Evolutionary conservation across 2,888 invertebrate species (phyloP), one percentile per base, ranked within the genome.

Genomic region (Ptychoptera albimana): DNA sequence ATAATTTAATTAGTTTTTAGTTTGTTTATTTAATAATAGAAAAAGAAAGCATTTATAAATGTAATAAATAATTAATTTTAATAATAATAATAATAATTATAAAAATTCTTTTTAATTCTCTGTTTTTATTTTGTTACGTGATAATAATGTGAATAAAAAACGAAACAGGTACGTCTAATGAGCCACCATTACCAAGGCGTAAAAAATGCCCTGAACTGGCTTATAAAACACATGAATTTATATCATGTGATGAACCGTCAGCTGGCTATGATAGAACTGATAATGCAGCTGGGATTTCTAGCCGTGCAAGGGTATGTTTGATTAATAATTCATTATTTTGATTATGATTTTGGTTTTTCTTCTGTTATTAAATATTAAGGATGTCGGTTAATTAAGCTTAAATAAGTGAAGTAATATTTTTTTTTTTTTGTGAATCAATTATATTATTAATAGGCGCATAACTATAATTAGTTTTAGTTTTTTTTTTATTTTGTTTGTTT

Each of bases 141-240:
- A 34, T 16, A 9, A 13, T 31, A 15, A 14, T 39, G 16, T 11
- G 15, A 16, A 43, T 14, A 37, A 36, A 15, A 15, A 39, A 16
- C 1, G 15, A 16, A 8, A 37, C 42, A 66, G 66, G 63, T 52
- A 55, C 72, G 52, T 73, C 72, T 46, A 75, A 82, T 71, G 87
- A 87, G 67, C 86, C 86, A 54, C 82, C 84, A 50, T 74, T 87
- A 69, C 86, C 86, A 51, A 75, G 87, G 53, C 77, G 86, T 63
- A 87, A 86, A 75, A 87, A 87, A 71, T 85, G 85, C 64, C 87
- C 87, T 40, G 86, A 86, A 55, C 74, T 86, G 60, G 86, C 87
- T 56, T 86, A 87, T 73, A 80, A 81, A 67, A 81, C 83, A 59
- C 84, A 86, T 70, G 85, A 85, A 64, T 75, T 85, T 58, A 77